Percentiles rank a stretch among this genome's conserved stretches.
Evolutionary conservation across 2,797 vertebrate genomes (phyloP).

Genomic region (Sus cebifrons): DNA sequence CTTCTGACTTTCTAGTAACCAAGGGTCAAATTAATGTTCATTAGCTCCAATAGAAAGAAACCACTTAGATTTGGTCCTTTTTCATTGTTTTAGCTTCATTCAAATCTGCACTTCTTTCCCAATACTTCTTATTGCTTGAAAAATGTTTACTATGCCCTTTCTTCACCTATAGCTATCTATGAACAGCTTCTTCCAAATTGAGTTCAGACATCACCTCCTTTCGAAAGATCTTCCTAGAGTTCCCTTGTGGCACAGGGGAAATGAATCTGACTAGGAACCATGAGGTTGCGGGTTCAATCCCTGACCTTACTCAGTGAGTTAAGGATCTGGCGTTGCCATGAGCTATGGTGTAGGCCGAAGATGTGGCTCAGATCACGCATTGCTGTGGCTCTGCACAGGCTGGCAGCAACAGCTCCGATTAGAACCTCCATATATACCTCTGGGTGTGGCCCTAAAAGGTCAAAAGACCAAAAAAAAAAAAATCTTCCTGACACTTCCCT

Average conservation of each 20-base stretch:
- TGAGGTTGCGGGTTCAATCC: no score
- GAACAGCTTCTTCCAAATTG: background rate
- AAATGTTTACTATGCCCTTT: background rate
- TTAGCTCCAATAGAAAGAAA: background rate
- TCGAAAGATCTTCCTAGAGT: background rate
- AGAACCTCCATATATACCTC: no score
- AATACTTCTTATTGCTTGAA: background rate
- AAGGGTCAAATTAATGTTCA: constrained; percentile 11
- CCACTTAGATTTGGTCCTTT: background rate
- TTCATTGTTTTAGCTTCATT: constrained; percentile 14
- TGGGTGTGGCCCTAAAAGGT: no score
- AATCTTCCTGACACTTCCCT: background rate
- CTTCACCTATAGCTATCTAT: background rate
- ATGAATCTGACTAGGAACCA: no score
- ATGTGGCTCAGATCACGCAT: no score
- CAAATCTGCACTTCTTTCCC: background rate
- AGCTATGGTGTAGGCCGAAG: no score
- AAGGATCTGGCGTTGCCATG: no score
- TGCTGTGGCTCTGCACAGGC: no score
- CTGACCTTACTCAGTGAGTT: no score
- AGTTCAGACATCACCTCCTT: background rate
- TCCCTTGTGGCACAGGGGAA: no score
- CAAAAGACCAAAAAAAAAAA: no score
- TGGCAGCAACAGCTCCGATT: no score
- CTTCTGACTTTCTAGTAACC: background rate